A percentile compares a stretch with the other conserved stretches of the same genome.
These are phyloP conservation scores for Gisinianus flammeolus DNA, from an alignment of 2,888 invertebrate genomes.

Conservation along the genomic window DNA sequence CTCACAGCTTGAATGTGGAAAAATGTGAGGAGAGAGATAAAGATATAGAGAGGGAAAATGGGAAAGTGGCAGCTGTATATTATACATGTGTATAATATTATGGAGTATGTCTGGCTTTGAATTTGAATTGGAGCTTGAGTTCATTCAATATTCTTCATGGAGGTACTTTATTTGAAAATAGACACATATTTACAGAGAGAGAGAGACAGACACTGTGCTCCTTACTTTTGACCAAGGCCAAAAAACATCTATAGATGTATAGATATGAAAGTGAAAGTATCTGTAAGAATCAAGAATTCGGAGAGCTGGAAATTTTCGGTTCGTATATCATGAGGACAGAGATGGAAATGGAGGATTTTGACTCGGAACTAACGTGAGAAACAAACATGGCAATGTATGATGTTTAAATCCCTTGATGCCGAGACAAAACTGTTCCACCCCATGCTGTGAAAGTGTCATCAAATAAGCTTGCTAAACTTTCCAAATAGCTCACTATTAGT, in stretches of 20 bases:
- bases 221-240: no score
- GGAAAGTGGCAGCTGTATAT: no score
- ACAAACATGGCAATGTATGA: no score
- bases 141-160: no score
- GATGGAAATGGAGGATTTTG: slow-evolving; percentile 8
- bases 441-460: slow-evolving; percentile 19
- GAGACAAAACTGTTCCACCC: slow-evolving; percentile 27
- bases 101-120: no score
- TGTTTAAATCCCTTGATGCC: slow-evolving; percentile 38
- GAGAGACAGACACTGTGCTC: neutral
- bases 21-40: no score
- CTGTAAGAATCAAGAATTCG: neutral
- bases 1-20: no score
- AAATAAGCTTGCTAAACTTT: neutral
- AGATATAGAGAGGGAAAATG: no score
- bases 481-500: neutral
- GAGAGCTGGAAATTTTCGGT: slow-evolving; percentile 7
- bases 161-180: no score
- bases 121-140: no score
- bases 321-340: slow-evolving; percentile 23
- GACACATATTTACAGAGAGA: neutral
- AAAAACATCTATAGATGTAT: neutral
- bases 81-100: no score
- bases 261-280: neutral
- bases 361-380: neutral